A percentile compares a stretch with the other conserved stretches of the same genome.
Evolutionary conservation across 2,113 vertebrate species (phyloP).

Genomic region (Tringa solitaria): DNA sequence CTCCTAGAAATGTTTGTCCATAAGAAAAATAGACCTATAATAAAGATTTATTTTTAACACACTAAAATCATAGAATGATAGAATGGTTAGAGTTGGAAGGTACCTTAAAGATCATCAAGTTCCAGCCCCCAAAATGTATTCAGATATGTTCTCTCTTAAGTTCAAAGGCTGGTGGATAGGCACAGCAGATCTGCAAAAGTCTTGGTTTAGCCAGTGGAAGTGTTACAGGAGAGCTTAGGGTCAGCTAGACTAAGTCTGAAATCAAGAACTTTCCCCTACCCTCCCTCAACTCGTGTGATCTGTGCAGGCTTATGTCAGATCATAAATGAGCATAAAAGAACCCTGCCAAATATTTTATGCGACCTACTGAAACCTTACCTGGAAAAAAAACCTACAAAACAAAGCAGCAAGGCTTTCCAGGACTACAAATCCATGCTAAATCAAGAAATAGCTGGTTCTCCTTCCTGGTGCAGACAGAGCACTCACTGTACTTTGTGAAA

Average conservation of each 20-base stretch:
- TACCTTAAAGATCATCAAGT: too few relatives aligned
- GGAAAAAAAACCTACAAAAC: neutral
- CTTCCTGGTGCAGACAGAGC: constrained; percentile 3
- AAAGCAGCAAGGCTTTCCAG: neutral
- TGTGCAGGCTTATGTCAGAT: neutral
- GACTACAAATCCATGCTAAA: neutral
- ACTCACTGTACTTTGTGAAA: neutral
- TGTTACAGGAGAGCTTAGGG: neutral
- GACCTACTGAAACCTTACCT: neutral
- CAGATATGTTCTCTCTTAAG: neutral
- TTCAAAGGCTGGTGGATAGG: neutral
- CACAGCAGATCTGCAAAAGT: neutral
- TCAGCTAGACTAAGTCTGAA: neutral
- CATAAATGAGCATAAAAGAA: neutral
- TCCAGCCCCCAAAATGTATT: neutral
- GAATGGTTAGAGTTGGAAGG: too few relatives aligned
- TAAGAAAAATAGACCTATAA: neutral
- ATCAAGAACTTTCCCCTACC: neutral
- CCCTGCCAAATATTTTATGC: neutral
- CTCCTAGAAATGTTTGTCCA: neutral
- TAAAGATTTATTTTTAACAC: neutral
- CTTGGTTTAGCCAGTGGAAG: neutral
- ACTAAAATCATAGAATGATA: neutral
- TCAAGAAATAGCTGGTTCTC: neutral
- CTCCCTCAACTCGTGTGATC: accelerated